Base-by-base conservation (phyloP, 2,797 vertebrate genomes). In the Octomys mimax region DNA sequence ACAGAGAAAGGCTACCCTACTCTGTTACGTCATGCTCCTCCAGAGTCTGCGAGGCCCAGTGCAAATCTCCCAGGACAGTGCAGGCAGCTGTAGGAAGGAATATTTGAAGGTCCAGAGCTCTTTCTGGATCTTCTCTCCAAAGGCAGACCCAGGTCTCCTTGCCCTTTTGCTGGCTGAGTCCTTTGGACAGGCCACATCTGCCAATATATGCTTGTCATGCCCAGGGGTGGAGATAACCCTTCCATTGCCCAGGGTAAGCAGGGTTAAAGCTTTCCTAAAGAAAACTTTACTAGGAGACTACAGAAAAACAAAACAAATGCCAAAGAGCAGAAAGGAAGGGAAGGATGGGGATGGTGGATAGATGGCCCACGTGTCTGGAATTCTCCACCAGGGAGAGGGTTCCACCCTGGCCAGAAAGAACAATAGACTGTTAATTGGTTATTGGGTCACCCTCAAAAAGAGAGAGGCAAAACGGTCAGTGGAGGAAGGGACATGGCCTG, bases 231-330 rank as follows among this genome's bases (percentile, higher is more conserved):
- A 12, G 59, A 54, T 68, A 68, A 33, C 7, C 28, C 87, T 86
- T 87, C 70, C 52, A 68, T n/a, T 0, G 18, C n/a, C 87, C 52
- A 8, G 6, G 46, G 68, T 33, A 88, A 54, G 62, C 61, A 9
- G 46, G 61, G 42, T 26, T 28, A 80, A 70, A 92, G 80, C n/a
- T 84, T 87, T 49, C 66, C 70, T 79, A 31, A 91, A 90, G 92
- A 81, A 91, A 70, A 12, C 49, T 89, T 89, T n/a, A 62, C 62
- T 77, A 62, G 81, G 91, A 93, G 75, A 84, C 57, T 33, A 54
- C 70, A 89, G 68, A 18, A 73, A 95, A 95, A 46, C 3, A 39
- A 92, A 90, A 81, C 75, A 71, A 84, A 87, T 0, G 4, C 36
- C 66, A 36, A 33, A 22, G 57, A 16, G 8, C n/a, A 71, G 46